Evolutionary conservation across 2,888 invertebrate genomes (phyloP).

Genomic region (Tenthredo notha): DNA sequence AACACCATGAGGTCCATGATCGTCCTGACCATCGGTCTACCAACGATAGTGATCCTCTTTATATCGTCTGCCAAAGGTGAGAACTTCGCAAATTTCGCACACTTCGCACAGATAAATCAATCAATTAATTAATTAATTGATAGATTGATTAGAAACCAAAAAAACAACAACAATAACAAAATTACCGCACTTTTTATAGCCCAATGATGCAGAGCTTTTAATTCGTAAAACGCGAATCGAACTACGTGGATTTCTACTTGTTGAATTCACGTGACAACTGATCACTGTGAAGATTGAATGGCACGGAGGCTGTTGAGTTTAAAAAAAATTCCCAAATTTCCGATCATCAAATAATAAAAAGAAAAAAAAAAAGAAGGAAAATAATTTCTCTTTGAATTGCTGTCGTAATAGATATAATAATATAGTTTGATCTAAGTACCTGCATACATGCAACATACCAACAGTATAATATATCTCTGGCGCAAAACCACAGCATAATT

Average conservation of each 20-base stretch:
- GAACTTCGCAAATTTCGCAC: neutral
- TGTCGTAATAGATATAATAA: neutral
- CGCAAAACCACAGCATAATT: neutral
- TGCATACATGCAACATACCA: neutral
- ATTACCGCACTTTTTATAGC: neutral
- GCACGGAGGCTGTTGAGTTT: neutral
- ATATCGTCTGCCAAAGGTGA: constrained; percentile 28
- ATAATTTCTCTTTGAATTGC: neutral
- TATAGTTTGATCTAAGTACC: neutral
- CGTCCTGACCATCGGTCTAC: neutral
- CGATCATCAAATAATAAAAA: neutral
- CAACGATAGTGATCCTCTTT: constrained; percentile 1
- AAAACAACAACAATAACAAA: neutral
- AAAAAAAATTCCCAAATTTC: neutral
- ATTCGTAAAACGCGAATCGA: neutral
- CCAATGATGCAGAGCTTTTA: neutral
- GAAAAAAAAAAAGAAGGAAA: too few species aligned
- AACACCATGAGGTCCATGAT: neutral
- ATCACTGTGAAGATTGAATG: neutral
- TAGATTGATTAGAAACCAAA: neutral
- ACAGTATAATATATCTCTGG: neutral
- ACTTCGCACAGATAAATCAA: neutral
- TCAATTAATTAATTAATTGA: neutral
- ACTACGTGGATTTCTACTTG: constrained; percentile 39
- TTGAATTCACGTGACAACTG: constrained; percentile 52